Evolutionary conservation across 2,888 invertebrate species (phyloP), one percentile per base, ranked within the genome.

Genomic region (Hirudinaria manillensis): DNA sequence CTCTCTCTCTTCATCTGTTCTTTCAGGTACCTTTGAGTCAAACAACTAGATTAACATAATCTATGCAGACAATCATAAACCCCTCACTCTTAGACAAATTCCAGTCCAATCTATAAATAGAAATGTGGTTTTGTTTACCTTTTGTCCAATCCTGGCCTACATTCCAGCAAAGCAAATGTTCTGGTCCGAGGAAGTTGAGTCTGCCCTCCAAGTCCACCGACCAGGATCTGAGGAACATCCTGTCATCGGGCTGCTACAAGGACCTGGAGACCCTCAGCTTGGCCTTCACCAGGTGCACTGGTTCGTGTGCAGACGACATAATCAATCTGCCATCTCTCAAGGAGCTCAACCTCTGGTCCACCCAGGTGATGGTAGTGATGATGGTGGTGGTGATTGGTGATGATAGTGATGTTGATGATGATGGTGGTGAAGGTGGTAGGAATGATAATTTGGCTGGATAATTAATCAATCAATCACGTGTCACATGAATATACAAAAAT

Each of bases 311-410:
- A 6, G 34, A 68, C 7, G 68, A 68, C 36, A 4, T 68, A 29
- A 34, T 68, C 36, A 32, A 68, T 21, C 68, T 68, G 68, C 32
- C 68, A 19, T 68, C 68, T 1, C 36, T 68, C 3, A 68, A 36
- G 36, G 68, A 68, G 36, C 68, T 68, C 32, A 68, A 68, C 36
- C 36, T 68, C n/a, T 68, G 68, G 68, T 68, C 68, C 68, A 68
- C 68, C 1, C 68, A 68, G 68, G 68, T 68, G 4, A n/a, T 24
- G 13, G 6, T n/a, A 10, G 13, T 45, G 45, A 16, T 45, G 45
- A 45, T n/a, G 61, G 10, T 10, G 29, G 10, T 27, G 29, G 10
- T 27, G 24, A 56, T 21, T 56, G 56, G n/a, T 56, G 56, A 56
- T 56, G 56, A 6, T 21, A 27, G 27, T 56, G 56, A 27, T 56